Conservation (phyloP, 2,888 invertebrate genomes). For the Lithophane semibrunnea region DNA sequence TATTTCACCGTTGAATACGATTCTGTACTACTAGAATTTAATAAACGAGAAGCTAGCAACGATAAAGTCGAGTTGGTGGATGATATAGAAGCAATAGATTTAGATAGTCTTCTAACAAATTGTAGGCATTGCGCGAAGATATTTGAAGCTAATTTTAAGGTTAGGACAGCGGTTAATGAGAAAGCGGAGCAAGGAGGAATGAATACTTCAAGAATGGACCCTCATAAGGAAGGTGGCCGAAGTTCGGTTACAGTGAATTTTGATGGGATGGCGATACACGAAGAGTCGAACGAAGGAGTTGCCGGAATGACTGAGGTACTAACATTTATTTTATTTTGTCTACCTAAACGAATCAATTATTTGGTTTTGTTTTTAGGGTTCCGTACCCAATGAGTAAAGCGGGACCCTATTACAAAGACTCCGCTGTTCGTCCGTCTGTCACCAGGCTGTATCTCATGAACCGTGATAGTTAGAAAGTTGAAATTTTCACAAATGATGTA, state of each 20-base stretch:
- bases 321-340: too few relatives aligned
- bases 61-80: conserved; percentile 57
- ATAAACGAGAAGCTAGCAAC: conserved; percentile 46
- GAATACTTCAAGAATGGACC: conserved; percentile 62
- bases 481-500: too few relatives aligned
- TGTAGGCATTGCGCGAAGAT: conserved; percentile 79
- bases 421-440: too few relatives aligned
- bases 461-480: too few relatives aligned
- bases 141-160: conserved; percentile 70
- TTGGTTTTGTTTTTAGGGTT: too few relatives aligned
- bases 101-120: conserved; percentile 64
- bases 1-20: conserved; percentile 83
- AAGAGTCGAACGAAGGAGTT: conserved; percentile 74
- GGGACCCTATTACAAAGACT: too few relatives aligned
- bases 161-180: conserved; percentile 74
- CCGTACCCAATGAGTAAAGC: too few relatives aligned
- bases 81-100: conserved; percentile 47
- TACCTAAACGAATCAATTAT: too few relatives aligned
- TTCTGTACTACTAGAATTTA: conserved; percentile 51
- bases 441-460: too few relatives aligned
- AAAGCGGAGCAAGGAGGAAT: conserved; percentile 47
- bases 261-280: conserved; percentile 65
- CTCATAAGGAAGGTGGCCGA: conserved; percentile 47
- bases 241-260: conserved; percentile 74
- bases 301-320: conserved; percentile 77